Base-by-base conservation (phyloP, 2,888 invertebrate species). In the Rhynchonema sp. region DNA sequence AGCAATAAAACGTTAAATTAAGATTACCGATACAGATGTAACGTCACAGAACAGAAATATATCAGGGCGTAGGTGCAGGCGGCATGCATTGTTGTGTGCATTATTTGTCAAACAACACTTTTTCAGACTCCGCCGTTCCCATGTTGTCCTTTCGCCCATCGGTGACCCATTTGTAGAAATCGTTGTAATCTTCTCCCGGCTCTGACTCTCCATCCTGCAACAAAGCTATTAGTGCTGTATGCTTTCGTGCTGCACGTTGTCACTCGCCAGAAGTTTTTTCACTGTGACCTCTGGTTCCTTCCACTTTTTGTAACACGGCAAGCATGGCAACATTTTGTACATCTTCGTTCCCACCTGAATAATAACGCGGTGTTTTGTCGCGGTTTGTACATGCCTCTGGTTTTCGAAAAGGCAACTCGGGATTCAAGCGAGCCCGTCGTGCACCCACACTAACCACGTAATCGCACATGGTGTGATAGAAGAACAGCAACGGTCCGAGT, bases 161-260 rank as follows among this genome's bases (percentile, higher is more conserved):
- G 30, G 29, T 56, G 25, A 56, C 57, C 57, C 57, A 56, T 25
- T 56, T 56, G 30, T 30, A 56, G 38, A 56, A 56, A 56, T 56
- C 57, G 22, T 56, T 23, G 22, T 6, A 56, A 9, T 30, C 57
- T 3, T 20, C 30, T 9, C n/a, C 52, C 52, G 3, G 17, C n/a
- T 52, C 52, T 22, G 3, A 20, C n/a, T 6, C 38, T 38, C 9
- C 38, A 6, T 38, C 38, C 38, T 38, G 38, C 6, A 38, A 38
- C 38, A n/a, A n/a, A n/a, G n/a, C n/a, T n/a, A n/a, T n/a, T n/a
- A 38, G 38, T 17, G 6, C 38, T 38, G 38, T 6, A 17, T 38
- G 6, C 9, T 38, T 38, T 38, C 17, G 6, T 38, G 38, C 17
- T 38, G n/a, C n/a, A n/a, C n/a, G n/a, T n/a, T n/a, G n/a, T n/a